These are phyloP conservation scores for Etheostoma perlongum DNA, from an alignment of 2,797 vertebrate species.

Conservation along the genomic window DNA sequence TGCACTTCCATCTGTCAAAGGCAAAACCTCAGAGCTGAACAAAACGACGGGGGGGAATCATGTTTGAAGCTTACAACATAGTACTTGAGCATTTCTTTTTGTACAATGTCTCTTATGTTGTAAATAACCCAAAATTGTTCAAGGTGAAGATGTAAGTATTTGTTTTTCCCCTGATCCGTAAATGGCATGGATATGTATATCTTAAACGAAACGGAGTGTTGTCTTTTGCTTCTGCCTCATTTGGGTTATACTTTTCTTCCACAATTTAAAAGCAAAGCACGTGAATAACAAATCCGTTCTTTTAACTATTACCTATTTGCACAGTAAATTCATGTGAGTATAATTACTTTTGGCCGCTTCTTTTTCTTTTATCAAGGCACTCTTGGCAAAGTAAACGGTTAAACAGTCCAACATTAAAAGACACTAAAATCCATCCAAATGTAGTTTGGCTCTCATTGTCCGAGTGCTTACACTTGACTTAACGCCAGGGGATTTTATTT, in stretches of 20 bases:
- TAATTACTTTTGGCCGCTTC: not conserved
- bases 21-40: constrained; percentile 72
- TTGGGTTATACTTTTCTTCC: constrained; percentile 63
- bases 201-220: constrained; percentile 73
- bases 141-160: constrained; percentile 68
- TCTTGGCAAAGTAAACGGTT: constrained; percentile 44
- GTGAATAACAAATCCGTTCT: constrained; percentile 54
- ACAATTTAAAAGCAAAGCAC: constrained; percentile 60
- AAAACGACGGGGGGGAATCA: constrained; percentile 59
- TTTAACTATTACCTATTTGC: constrained; percentile 49
- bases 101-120: constrained; percentile 72
- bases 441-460: not conserved
- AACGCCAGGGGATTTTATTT: too few species aligned
- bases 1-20: constrained; percentile 76
- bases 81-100: constrained; percentile 76
- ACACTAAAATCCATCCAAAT: constrained; percentile 8
- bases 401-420: constrained; percentile 1
- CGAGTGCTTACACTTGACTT: not conserved
- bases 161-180: constrained; percentile 59
- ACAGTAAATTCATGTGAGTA: constrained; percentile 46
- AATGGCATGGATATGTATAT: constrained; percentile 81
- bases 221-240: constrained; percentile 77
- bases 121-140: constrained; percentile 75
- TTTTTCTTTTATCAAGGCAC: constrained; percentile 22
- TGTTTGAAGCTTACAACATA: constrained; percentile 70